A percentile compares a stretch with the other conserved stretches of the same genome.
Conservation (phyloP, 1,140 invertebrate genomes). For the Trichonephila inaurata region DNA sequence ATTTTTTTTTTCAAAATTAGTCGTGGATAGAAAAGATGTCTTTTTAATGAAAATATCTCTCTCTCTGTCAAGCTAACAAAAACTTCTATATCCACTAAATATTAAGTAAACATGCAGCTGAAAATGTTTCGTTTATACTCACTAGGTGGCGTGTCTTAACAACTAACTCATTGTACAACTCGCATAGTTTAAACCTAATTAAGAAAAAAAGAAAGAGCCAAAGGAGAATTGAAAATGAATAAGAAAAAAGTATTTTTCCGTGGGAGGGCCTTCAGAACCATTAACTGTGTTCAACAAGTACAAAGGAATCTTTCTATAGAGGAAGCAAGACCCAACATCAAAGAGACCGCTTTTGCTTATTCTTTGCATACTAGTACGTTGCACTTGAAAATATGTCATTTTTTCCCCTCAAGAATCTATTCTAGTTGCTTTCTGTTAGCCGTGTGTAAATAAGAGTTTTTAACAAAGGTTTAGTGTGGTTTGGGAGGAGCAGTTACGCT, state of each 20-base stretch:
- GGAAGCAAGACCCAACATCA: constrained; percentile 11
- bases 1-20: no score
- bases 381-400: constrained; percentile 35
- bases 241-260: background rate
- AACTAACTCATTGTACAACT: background rate
- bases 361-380: background rate
- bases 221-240: background rate
- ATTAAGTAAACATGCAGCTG: background rate
- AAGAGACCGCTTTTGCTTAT: constrained; percentile 1
- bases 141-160: background rate
- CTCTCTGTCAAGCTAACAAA: no score
- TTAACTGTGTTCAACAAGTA: constrained; percentile 21
- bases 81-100: no score
- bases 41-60: no score
- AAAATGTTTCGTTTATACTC: background rate
- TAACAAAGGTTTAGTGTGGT: constrained; percentile 29
- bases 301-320: constrained; percentile 22
- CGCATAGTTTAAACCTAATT: constrained; percentile 31
- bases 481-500: background rate
- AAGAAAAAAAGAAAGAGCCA: background rate
- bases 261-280: constrained; percentile 17
- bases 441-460: background rate
- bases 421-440: background rate
- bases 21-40: no score
- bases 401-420: background rate